Base-by-base conservation (phyloP, 2,888 invertebrate genomes). In the Spilosoma lubricipeda region DNA sequence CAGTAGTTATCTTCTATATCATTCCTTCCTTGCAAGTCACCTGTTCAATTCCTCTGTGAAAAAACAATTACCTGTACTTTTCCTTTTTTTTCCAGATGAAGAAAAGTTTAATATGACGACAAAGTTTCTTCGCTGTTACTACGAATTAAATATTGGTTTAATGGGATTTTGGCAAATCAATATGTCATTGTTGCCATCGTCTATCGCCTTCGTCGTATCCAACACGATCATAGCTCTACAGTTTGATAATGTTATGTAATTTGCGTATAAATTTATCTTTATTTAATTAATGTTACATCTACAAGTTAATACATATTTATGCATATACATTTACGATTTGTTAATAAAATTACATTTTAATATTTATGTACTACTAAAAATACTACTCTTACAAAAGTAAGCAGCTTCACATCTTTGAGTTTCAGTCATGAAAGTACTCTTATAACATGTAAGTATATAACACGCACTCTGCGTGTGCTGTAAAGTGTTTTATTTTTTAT, bases 211-310 rank as follows among this genome's bases (percentile, higher is more conserved):
- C 65, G 88, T 91, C 74, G 88, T 89, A 0, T 86, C 92, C 0
- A 91, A 92, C 73, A 90, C 92, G 5, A 88, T 92, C 7, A 89
- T 92, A 5, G 87, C 88, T 0, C 72, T 93, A 45, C 93, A 93
- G 75, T 90, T 91, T 52, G 91, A 90, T 66, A 91, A 91, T 68
- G 83, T 92, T 0, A 63, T 91, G 5, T 88, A 82, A 82, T 30
- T n/a, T n/a, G n/a, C 3, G 8, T 66, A 39, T 5, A 56, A 39
- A 20, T n/a, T 8, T 67, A 15, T 45, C 0, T 27, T 67, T 27
- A 4, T 39, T 39, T 39, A 39, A 39, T 39, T 39, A 39, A 39
- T 39, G 11, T 11, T 11, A 39, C 39, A 2, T 39, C 39, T 39
- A 11, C 39, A 39, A n/a, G n/a, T n/a, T n/a, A n/a, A n/a, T n/a